phyloP scores from a whole-genome alignment of 1,140 invertebrate genomes.

The Ceratina calcarata region DNA sequence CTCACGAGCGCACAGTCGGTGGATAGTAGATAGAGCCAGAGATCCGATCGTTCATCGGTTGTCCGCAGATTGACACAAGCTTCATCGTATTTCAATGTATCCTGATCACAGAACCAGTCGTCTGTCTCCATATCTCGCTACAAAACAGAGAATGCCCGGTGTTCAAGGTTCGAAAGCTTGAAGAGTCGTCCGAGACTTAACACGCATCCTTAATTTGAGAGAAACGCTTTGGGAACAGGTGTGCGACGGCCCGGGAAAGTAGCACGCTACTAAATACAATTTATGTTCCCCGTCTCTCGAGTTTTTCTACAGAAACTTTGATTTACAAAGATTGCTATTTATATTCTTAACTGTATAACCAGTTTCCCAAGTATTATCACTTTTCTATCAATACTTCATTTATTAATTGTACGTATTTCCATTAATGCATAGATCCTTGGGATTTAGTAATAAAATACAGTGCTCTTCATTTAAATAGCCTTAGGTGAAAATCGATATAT shows the following conservation, averaged over 20 bases:
- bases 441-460: too few relatives aligned
- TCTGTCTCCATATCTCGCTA: background rate
- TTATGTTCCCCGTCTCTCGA: background rate
- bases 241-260: background rate
- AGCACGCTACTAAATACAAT: conserved; percentile 18
- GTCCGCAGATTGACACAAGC: conserved; percentile 80
- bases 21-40: conserved; percentile 82
- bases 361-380: too few relatives aligned
- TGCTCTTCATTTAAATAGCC: too few relatives aligned
- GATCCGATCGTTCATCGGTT: conserved; percentile 66
- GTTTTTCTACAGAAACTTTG: too few relatives aligned
- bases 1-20: conserved; percentile 83
- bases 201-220: conserved; percentile 33
- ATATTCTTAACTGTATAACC: too few relatives aligned
- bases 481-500: too few relatives aligned
- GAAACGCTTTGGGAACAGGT: conserved; percentile 5
- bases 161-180: background rate
- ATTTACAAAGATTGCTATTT: background rate
- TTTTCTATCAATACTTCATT: too few relatives aligned
- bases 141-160: background rate
- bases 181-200: background rate
- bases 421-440: too few relatives aligned
- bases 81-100: conserved; percentile 81
- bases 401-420: too few relatives aligned
- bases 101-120: conserved; percentile 58